These are phyloP conservation scores for Agonopterix subpropinquella DNA, from an alignment of 2,888 invertebrate species.

Conservation along the genomic window DNA sequence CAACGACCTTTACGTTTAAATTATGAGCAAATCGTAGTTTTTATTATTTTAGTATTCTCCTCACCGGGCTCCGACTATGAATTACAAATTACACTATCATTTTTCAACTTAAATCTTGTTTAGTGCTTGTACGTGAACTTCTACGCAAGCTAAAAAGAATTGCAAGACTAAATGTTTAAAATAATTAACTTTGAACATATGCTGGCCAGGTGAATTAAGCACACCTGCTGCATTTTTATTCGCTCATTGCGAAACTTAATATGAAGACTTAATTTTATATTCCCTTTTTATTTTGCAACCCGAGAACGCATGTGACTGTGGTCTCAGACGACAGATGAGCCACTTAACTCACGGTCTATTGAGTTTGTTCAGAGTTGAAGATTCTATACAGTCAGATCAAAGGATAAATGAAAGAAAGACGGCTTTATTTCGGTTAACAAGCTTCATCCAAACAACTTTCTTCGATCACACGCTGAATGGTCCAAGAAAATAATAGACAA, in stretches of 20 bases:
- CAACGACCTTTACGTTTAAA: neutral
- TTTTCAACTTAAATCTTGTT: slow-evolving; percentile 5
- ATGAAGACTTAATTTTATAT: slow-evolving; percentile 48
- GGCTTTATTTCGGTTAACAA: slow-evolving; percentile 22
- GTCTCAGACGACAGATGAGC: slow-evolving; percentile 53
- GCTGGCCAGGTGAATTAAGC: slow-evolving; percentile 58
- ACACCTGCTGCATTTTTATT: slow-evolving; percentile 60
- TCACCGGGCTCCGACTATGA: slow-evolving; percentile 3
- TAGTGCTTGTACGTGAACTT: slow-evolving; percentile 19
- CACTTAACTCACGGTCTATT: slow-evolving; percentile 59
- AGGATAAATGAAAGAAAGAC: slow-evolving; percentile 26
- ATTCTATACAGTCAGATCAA: slow-evolving; percentile 21
- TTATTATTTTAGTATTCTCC: slow-evolving; percentile 3
- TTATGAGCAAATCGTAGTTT: neutral
- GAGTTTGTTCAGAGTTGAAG: slow-evolving; percentile 34
- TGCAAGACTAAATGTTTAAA: slow-evolving; percentile 27
- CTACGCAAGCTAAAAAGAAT: neutral
- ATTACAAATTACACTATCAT: slow-evolving; percentile 5
- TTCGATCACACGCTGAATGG: slow-evolving; percentile 24
- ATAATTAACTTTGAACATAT: slow-evolving; percentile 58
- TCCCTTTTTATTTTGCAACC: slow-evolving; percentile 50
- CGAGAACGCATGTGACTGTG: slow-evolving; percentile 47
- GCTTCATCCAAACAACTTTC: neutral
- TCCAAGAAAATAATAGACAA: slow-evolving; percentile 3
- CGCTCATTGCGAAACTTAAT: slow-evolving; percentile 61